Percentiles rank a stretch among this genome's conserved stretches.
These are phyloP conservation scores for Chrysogorgia sp. DNA, from an alignment of 92 coral and sea anemone genomes.

Conservation along the genomic window DNA sequence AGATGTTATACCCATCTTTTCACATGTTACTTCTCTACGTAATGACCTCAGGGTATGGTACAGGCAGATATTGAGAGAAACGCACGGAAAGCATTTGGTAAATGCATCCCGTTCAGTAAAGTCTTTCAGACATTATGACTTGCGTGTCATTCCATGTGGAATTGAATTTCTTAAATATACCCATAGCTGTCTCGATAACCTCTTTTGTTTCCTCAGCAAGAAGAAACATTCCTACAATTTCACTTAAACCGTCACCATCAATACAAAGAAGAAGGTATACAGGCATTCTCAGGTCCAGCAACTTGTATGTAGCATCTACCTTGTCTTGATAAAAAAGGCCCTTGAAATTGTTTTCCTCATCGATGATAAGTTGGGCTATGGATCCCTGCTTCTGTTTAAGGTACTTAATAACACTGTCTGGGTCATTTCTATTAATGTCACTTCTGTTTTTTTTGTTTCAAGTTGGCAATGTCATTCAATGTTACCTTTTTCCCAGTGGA, in stretches of 20 bases:
- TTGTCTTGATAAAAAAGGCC: slow-evolving; percentile 60
- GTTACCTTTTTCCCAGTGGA: slow-evolving; percentile 34
- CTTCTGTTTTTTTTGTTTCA: slow-evolving; percentile 46
- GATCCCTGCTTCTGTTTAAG: slow-evolving; percentile 51
- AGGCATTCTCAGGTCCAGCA: slow-evolving; percentile 60
- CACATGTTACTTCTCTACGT: slow-evolving; percentile 57
- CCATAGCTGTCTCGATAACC: slow-evolving; percentile 46
- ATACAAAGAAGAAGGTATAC: slow-evolving; percentile 57
- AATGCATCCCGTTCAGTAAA: slow-evolving; percentile 67
- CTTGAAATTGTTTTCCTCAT: slow-evolving; percentile 68
- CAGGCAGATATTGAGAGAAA: slow-evolving; percentile 62
- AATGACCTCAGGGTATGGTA: slow-evolving; percentile 54
- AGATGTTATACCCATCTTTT: slow-evolving; percentile 51
- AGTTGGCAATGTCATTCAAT: slow-evolving; percentile 58
- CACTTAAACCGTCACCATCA: slow-evolving; percentile 67
- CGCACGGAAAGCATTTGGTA: slow-evolving; percentile 53
- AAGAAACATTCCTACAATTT: slow-evolving; percentile 63
- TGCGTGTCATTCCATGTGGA: slow-evolving; percentile 42
- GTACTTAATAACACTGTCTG: no score
- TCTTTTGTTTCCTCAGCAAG: slow-evolving; percentile 65
- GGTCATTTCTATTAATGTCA: neutral
- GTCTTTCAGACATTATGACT: slow-evolving; percentile 59
- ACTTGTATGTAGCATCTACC: slow-evolving; percentile 67
- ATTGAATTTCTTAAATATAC: slow-evolving; percentile 43
- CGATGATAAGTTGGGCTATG: slow-evolving; percentile 48